A percentile compares a stretch with the other conserved stretches of the same genome.
These are phyloP conservation scores for Mormyrus iriodes DNA, from an alignment of 2,113 vertebrate genomes.

Conservation along the genomic window DNA sequence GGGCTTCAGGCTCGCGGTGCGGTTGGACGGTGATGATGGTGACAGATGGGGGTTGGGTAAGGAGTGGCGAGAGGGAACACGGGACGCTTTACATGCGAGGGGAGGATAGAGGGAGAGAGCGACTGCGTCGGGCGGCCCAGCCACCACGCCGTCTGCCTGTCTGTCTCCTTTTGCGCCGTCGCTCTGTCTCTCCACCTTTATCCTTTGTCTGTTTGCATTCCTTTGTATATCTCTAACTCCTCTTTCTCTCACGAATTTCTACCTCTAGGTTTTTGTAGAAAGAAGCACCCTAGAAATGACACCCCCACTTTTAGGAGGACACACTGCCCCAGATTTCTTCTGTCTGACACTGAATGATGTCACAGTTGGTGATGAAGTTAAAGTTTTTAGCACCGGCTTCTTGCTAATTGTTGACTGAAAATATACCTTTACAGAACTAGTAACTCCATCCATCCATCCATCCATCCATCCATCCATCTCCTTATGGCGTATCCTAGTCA, in stretches of 20 bases:
- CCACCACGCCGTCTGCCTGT: background rate
- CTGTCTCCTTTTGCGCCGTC: background rate
- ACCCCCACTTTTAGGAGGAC: conserved; percentile 20
- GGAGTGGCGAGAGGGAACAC: background rate
- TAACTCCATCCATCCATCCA: background rate
- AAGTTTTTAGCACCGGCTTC: background rate
- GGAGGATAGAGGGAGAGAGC: background rate
- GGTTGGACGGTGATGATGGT: background rate
- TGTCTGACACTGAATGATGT: background rate
- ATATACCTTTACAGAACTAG: background rate
- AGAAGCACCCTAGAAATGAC: conserved; percentile 26
- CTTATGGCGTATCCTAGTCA: background rate
- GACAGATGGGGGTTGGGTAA: background rate
- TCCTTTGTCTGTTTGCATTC: background rate
- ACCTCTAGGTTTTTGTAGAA: conserved; percentile 18
- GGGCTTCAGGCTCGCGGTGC: background rate
- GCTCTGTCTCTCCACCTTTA: background rate
- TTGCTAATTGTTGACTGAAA: background rate
- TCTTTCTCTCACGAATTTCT: conserved; percentile 1
- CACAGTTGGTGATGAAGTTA: conserved; percentile 7
- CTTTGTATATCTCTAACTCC: background rate
- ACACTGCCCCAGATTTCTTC: conserved; percentile 23
- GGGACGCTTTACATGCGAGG: background rate
- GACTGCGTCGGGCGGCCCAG: background rate
- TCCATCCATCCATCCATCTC: background rate